phyloP scores from a whole-genome alignment of 2,797 vertebrate genomes.

The Tokudaia muenninki region DNA sequence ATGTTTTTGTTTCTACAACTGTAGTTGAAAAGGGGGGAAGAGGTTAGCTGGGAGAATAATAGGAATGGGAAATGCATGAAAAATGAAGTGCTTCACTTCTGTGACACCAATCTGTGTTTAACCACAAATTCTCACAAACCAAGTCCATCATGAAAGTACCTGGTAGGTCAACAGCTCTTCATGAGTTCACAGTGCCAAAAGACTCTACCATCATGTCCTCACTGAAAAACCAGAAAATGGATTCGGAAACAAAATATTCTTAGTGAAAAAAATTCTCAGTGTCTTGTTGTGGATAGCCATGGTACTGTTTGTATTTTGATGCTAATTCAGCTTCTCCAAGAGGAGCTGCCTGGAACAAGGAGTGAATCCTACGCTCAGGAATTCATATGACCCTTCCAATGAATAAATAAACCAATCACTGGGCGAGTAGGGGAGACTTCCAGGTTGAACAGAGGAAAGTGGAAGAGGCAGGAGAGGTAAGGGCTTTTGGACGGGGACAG shows the following conservation, averaged over 20 bases:
- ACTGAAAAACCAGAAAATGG: background rate
- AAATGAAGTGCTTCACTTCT: background rate
- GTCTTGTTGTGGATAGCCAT: background rate
- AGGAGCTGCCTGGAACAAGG: too few relatives aligned
- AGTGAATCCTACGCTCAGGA: too few relatives aligned
- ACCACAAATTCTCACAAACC: background rate
- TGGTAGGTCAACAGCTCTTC: background rate
- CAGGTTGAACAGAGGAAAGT: too few relatives aligned
- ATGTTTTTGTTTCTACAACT: slow-evolving; percentile 44
- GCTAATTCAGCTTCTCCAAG: too few relatives aligned
- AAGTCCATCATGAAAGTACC: background rate
- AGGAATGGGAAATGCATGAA: slow-evolving; percentile 25
- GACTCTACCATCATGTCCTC: background rate
- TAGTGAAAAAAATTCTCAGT: background rate
- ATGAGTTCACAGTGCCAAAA: background rate
- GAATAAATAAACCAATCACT: too few relatives aligned
- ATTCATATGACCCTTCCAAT: too few relatives aligned
- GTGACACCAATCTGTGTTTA: background rate
- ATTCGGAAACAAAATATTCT: slow-evolving; percentile 11
- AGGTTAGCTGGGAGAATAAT: background rate
- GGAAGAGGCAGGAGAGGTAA: too few relatives aligned
- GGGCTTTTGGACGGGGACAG: too few relatives aligned
- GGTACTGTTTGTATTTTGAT: too few relatives aligned
- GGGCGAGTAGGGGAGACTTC: too few relatives aligned
- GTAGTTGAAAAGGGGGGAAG: background rate